phyloP scores from a whole-genome alignment of 2,888 invertebrate species.

The Serripes groenlandicus region DNA sequence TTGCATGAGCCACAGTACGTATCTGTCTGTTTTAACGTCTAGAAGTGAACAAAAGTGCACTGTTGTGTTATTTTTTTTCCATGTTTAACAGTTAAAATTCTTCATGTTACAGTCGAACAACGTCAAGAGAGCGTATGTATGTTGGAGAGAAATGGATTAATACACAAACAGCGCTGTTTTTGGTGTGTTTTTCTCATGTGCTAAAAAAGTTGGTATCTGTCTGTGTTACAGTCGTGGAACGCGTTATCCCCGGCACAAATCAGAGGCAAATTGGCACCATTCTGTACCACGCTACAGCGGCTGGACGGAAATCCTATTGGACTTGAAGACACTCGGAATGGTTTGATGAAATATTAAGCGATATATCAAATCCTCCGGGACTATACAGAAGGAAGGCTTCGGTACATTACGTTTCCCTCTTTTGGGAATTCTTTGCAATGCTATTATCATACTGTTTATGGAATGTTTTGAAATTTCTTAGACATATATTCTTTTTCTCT shows the following conservation, averaged over 20 bases:
- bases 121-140: no score
- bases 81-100: no score
- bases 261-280: conserved; percentile 18
- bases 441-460: background rate
- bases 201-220: no score
- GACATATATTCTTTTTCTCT: background rate
- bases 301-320: conserved; percentile 12
- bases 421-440: background rate
- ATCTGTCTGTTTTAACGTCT: no score
- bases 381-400: background rate
- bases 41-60: no score
- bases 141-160: no score
- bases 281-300: background rate
- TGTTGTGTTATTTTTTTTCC: no score
- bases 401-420: background rate
- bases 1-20: no score
- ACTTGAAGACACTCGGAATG: background rate
- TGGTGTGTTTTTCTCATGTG: no score
- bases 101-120: no score
- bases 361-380: conserved; percentile 24
- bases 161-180: no score
- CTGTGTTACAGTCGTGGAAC: background rate
- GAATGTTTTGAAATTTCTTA: background rate
- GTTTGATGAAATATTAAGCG: conserved; percentile 26
- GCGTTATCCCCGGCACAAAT: conserved; percentile 16